Conservation (phyloP, 1,140 invertebrate species). For the Mizuhopecten yessoensis region DNA sequence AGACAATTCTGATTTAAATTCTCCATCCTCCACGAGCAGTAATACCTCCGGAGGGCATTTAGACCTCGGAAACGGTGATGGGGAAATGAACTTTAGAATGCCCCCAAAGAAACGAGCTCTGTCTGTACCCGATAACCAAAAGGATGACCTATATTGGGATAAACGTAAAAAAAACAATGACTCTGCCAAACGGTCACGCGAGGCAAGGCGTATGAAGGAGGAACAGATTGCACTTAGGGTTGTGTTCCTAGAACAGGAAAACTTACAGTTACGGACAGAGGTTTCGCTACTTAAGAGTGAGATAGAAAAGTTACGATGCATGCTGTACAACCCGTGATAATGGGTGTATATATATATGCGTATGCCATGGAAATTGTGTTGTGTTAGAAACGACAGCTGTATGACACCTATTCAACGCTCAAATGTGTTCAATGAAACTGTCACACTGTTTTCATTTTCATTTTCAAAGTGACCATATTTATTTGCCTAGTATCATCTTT, state of each 20-base stretch:
- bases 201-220: constrained; percentile 81
- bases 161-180: constrained; percentile 84
- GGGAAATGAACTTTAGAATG: constrained; percentile 58
- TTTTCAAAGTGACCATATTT: neutral
- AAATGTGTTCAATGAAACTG: constrained; percentile 19
- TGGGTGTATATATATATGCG: neutral
- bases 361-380: too few relatives aligned
- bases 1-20: constrained; percentile 61
- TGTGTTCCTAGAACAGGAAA: constrained; percentile 82
- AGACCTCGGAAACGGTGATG: constrained; percentile 57
- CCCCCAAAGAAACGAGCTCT: constrained; percentile 78
- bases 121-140: constrained; percentile 85
- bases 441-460: neutral
- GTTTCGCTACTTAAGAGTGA: constrained; percentile 78
- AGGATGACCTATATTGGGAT: constrained; percentile 83
- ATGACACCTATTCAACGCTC: neutral
- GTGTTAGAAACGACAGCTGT: too few relatives aligned
- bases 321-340: constrained; percentile 74
- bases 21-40: constrained; percentile 65
- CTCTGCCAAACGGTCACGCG: constrained; percentile 83
- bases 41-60: constrained; percentile 49
- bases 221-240: constrained; percentile 90
- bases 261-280: constrained; percentile 81
- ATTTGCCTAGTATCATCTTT: neutral
- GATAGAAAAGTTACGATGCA: constrained; percentile 77